Base-by-base conservation (phyloP, 2,888 invertebrate species). In the Lomographa bimaculata region DNA sequence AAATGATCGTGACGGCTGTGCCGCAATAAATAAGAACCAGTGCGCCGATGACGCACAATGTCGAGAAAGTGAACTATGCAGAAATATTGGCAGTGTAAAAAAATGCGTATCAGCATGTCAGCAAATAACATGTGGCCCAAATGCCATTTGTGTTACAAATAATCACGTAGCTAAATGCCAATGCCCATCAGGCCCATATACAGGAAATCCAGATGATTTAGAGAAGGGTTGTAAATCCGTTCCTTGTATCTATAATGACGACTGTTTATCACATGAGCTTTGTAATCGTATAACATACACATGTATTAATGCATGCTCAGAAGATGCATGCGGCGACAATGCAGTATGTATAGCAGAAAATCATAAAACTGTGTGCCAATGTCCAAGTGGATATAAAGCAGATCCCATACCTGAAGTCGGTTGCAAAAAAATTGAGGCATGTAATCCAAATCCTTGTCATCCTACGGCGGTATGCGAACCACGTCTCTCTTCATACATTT, bases 101-200 rank as follows among this genome's bases (percentile, higher is more conserved):
- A 91, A 92, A 61, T 97, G 97, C 70, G 83, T 92, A 52, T 91
- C 95, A 1, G 96, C 96, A 21, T 97, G 97, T 68, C 93, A 94
- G 50, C 91, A 91, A 21, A 78, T 94, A 0, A 89, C 90, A 26
- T 97, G 97, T 71, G 97, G 97, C 0, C 95, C 96, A 0, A 94
- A 95, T 51, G 96, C 97, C 3, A 90, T 97, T 7, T 97, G 97
- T 67, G 91, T 96, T 4, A 95, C 96, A 1, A 96, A 97, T 62
- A 97, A 97, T 66, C 97, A 97, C 71, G 94, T 94, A 6, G 95
- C 96, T 0, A 94, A 95, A 73, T 97, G 97, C 66, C 95, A 96
- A 61, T 97, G 97, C 68, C 97, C 97, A 7, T 93, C 95, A 3
- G 97, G 97, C 7, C 92, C 95, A 0, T 97, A 93, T 70, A 94